Evolutionary conservation across 2,797 vertebrate species (phyloP), one percentile per base, ranked within the genome.

Genomic region (Pampus argenteus): DNA sequence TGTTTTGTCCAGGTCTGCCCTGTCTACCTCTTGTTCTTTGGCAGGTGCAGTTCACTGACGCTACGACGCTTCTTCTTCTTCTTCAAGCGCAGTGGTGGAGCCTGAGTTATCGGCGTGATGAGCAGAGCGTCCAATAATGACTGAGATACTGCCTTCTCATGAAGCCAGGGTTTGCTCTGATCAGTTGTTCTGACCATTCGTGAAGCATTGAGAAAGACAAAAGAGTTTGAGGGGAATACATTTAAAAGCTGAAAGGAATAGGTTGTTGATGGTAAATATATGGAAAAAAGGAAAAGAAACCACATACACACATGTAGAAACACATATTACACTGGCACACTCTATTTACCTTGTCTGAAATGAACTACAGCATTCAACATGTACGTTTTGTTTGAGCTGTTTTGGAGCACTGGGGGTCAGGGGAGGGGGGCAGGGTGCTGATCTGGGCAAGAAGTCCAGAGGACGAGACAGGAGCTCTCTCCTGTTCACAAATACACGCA

Each of bases 121-220:
- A 95, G 91, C 79, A 96, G 92, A n/a, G 94, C 92, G 55, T 94
- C 94, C 93, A 95, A 74, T 50, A 95, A 92, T 0, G 90, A 86
- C 66, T 56, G 80, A 83, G 76, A 93, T 14, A 45, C 78, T 29
- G 79, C 89, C 64, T 83, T 86, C 68, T 89, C 76, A 0, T 83
- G 86, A 67, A 93, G 88, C 71, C 91, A 94, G 26, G 81, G 71
- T 64, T 69, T 88, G 83, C 0, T 79, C 38, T 55, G 68, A 76
- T 65, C 34, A 26, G 45, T 31, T 45, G 13, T 29, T 61, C 71
- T 42, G 86, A 87, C 17, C 75, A 66, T 79, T 91, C 52, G 90
- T 52, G 66, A 29, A 9, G 67, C 7, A 47, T 50, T n/a, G 22
- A 56, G 52, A 42, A 56, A 59, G 47, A 66, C 13, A 62, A 31